A percentile compares a stretch with the other conserved stretches of the same genome.
These are phyloP conservation scores for Eclectus roratus DNA, from an alignment of 2,113 vertebrate genomes.

Conservation along the genomic window DNA sequence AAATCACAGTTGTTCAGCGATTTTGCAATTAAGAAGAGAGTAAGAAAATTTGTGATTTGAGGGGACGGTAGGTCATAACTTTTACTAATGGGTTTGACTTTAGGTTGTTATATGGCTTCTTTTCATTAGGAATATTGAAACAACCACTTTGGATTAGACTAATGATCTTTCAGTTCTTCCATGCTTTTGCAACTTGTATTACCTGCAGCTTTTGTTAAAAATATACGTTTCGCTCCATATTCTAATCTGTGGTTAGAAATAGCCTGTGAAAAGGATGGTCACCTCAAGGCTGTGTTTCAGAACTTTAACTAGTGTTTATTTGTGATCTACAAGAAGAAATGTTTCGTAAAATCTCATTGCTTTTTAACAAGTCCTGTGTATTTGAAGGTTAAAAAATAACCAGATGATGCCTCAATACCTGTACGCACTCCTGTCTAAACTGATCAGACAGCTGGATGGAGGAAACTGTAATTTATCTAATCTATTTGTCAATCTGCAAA, in stretches of 20 bases:
- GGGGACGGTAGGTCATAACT: not conserved
- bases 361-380: not conserved
- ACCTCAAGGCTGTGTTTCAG: not conserved
- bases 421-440: not conserved
- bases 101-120: not conserved
- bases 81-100: not conserved
- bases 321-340: not conserved
- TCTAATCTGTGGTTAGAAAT: not conserved
- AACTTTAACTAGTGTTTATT: not conserved
- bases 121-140: not conserved
- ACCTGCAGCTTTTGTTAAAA: not conserved
- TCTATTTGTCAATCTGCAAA: not conserved
- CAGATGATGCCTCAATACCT: not conserved
- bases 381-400: conserved; percentile 10
- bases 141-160: not conserved
- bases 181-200: not conserved
- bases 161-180: not conserved
- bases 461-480: not conserved
- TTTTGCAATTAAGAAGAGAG: not conserved
- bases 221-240: not conserved
- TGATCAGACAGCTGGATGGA: not conserved
- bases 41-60: not conserved
- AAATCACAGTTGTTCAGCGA: not conserved
- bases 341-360: not conserved
- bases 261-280: not conserved